Percentiles rank a stretch among this genome's conserved stretches.
Conservation (phyloP, 1,140 invertebrate genomes). For the Drosophila triauraria region DNA sequence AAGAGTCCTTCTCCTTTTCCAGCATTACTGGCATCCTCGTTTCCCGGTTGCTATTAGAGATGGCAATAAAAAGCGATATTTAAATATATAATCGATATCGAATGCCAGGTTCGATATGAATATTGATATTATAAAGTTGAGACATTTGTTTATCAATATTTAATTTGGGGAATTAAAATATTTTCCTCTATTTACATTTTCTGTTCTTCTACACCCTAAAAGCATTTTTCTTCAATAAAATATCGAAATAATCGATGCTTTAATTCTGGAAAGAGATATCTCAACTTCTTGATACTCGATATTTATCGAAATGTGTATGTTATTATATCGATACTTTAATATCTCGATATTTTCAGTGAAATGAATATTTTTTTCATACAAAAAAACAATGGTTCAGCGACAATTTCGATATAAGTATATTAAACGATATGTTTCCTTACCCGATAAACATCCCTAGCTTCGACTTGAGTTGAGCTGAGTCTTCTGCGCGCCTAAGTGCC, state of each 20-base stretch:
- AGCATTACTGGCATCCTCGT: too few species aligned
- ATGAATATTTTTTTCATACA: not conserved
- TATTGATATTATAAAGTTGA: not conserved
- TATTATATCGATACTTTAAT: too few species aligned
- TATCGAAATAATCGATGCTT: too few species aligned
- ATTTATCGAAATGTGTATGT: too few species aligned
- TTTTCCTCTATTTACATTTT: too few species aligned
- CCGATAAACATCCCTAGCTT: not conserved
- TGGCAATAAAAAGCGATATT: not conserved
- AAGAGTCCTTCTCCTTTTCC: slow-evolving; percentile 8
- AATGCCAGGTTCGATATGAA: not conserved
- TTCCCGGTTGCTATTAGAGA: not conserved
- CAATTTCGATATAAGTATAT: not conserved
- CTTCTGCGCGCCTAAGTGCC: slow-evolving; percentile 41
- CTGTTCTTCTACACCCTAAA: too few species aligned
- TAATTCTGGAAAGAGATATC: too few species aligned
- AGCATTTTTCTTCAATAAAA: too few species aligned
- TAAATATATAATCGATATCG: not conserved
- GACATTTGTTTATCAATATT: not conserved
- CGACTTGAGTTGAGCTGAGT: slow-evolving; percentile 34
- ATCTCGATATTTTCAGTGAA: not conserved
- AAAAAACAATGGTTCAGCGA: not conserved
- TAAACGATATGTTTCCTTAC: not conserved
- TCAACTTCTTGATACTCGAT: too few species aligned
- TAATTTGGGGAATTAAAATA: not conserved